Conservation (phyloP, 1,140 invertebrate species). For the Heliconius nattereri region DNA sequence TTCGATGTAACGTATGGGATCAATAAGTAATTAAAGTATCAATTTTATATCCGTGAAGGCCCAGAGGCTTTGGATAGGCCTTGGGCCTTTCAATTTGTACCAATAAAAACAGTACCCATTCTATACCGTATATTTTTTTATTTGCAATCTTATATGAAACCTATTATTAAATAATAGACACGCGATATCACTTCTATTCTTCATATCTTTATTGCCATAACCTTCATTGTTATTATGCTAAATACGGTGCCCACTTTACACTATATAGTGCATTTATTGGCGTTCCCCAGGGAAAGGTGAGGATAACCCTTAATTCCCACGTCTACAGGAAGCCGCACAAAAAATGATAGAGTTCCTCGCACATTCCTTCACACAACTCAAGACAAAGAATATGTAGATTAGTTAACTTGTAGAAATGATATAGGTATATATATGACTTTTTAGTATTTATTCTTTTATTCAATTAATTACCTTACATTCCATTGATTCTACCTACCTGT, state of each 20-base stretch:
- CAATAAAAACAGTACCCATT: constrained; percentile 5
- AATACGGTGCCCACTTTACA: neutral
- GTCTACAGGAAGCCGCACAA: constrained; percentile 40
- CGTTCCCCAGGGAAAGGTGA: constrained; percentile 36
- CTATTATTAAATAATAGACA: neutral
- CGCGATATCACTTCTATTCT: neutral
- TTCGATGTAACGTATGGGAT: neutral
- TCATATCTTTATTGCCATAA: neutral
- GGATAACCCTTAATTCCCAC: constrained; percentile 37
- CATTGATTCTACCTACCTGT: too few species aligned
- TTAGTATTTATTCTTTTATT: neutral
- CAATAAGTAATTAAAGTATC: constrained; percentile 20
- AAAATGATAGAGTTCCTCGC: constrained; percentile 38
- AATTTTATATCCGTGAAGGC: constrained; percentile 21
- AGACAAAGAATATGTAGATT: constrained; percentile 15
- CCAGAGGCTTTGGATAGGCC: neutral
- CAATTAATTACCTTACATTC: too few species aligned
- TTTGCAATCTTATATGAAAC: too few species aligned
- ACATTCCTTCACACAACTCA: constrained; percentile 21
- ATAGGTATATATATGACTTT: neutral
- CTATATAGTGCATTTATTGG: constrained; percentile 13
- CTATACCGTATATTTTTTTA: neutral
- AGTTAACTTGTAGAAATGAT: constrained; percentile 7
- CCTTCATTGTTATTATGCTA: neutral
- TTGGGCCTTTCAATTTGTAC: constrained; percentile 27